Percentiles rank a stretch among this genome's conserved stretches.
Conservation (phyloP, 2,797 vertebrate species). For the Mionectes olivaceus region DNA sequence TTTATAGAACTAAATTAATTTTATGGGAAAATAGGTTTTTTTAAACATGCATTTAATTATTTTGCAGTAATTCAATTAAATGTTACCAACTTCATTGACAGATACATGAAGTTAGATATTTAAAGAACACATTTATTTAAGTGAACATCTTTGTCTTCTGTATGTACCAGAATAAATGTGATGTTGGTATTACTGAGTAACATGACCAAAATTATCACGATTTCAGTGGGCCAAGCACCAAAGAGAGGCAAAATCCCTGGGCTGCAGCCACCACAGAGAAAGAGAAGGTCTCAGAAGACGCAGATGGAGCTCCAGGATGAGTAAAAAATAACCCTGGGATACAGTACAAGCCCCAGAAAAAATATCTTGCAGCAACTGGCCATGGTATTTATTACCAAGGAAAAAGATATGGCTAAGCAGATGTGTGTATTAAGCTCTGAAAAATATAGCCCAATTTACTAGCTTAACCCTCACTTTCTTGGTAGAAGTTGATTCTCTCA, state of each 20-base stretch:
- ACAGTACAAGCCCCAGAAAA: not conserved
- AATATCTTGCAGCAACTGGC: not conserved
- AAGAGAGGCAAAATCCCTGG: not conserved
- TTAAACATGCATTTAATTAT: not conserved
- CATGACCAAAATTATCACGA: not conserved
- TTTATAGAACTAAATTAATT: not conserved
- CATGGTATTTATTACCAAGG: fast-evolving
- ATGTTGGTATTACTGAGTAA: not conserved
- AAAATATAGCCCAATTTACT: not conserved
- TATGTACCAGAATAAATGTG: not conserved
- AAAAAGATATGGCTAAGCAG: not conserved
- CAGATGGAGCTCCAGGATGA: not conserved
- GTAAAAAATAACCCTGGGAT: not conserved
- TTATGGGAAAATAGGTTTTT: not conserved
- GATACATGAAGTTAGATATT: not conserved
- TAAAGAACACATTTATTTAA: not conserved
- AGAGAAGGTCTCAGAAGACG: fast-evolving
- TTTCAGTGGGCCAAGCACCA: not conserved
- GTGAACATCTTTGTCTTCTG: not conserved
- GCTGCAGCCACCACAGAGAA: not conserved
- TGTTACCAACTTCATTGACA: not conserved
- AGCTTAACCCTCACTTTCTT: not conserved
- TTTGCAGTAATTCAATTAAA: not conserved
- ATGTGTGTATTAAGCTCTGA: not conserved
- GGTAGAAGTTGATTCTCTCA: not conserved